Conservation (phyloP, 2,888 invertebrate genomes). For the Chrysodeixis includens region DNA sequence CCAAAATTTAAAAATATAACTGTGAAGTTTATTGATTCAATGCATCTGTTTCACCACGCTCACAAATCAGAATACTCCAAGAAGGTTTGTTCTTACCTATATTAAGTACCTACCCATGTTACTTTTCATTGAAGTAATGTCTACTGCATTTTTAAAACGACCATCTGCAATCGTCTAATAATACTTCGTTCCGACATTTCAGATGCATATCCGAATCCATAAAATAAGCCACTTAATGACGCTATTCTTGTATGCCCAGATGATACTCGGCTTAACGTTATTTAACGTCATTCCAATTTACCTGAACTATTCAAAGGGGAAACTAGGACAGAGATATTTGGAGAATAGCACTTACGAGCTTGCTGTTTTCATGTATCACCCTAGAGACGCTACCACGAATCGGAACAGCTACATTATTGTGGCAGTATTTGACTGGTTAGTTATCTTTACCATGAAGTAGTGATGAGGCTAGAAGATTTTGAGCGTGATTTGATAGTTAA, state of each 20-base stretch:
- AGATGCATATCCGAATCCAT: slow-evolving; percentile 51
- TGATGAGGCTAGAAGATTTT: too few relatives aligned
- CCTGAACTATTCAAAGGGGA: slow-evolving; percentile 11
- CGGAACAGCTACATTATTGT: background rate
- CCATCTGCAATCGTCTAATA: too few relatives aligned
- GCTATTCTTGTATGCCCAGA: slow-evolving; percentile 1
- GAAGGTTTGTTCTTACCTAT: slow-evolving; percentile 36
- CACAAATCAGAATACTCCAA: slow-evolving; percentile 11
- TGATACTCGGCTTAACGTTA: background rate
- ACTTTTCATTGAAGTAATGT: too few relatives aligned
- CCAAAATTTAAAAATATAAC: slow-evolving; percentile 2
- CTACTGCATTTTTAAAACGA: too few relatives aligned
- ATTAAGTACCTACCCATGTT: too few relatives aligned
- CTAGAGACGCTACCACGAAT: slow-evolving; percentile 9
- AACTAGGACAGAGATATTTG: slow-evolving; percentile 1
- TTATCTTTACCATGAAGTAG: background rate
- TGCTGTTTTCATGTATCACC: slow-evolving; percentile 21
- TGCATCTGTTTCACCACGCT: slow-evolving; percentile 8
- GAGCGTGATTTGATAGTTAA: too few relatives aligned
- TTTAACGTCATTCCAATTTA: slow-evolving; percentile 9
- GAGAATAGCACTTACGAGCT: slow-evolving; percentile 50
- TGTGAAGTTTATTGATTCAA: background rate
- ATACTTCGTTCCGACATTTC: slow-evolving; percentile 29
- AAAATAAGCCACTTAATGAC: slow-evolving; percentile 32
- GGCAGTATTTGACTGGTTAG: slow-evolving; percentile 31